A percentile compares a stretch with the other conserved stretches of the same genome.
Conservation (phyloP, 1,140 invertebrate genomes). For the Tetramorium parvispinum region DNA sequence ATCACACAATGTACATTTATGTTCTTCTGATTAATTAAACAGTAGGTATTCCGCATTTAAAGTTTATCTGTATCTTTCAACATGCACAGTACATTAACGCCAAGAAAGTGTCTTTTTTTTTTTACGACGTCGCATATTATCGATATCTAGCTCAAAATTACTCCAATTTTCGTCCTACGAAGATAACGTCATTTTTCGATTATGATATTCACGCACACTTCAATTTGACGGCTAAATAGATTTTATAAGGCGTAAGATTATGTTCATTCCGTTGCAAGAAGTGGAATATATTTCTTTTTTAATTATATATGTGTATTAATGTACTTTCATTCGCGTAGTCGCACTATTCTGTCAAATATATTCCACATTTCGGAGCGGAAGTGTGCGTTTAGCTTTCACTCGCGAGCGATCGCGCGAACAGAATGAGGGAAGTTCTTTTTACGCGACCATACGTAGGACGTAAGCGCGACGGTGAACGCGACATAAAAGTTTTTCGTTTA, state of each 20-base stretch:
- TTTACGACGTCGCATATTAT: slow-evolving; percentile 20
- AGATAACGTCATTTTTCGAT: slow-evolving; percentile 22
- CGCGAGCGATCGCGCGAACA: slow-evolving; percentile 63
- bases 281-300: slow-evolving; percentile 16
- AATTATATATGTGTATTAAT: slow-evolving; percentile 26
- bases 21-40: slow-evolving; percentile 51
- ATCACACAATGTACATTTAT: slow-evolving; percentile 51
- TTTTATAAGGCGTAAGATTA: slow-evolving; percentile 42
- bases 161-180: slow-evolving; percentile 31
- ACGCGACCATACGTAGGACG: slow-evolving; percentile 69
- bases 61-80: neutral
- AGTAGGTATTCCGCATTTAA: slow-evolving; percentile 24
- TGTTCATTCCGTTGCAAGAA: slow-evolving; percentile 15
- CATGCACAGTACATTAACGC: slow-evolving; percentile 43
- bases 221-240: slow-evolving; percentile 32
- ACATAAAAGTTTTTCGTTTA: slow-evolving; percentile 77
- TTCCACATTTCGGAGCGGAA: slow-evolving; percentile 38
- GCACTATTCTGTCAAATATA: slow-evolving; percentile 23
- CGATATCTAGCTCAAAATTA: slow-evolving; percentile 30
- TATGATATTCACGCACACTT: slow-evolving; percentile 47
- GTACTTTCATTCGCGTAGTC: slow-evolving; percentile 38
- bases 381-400: slow-evolving; percentile 40
- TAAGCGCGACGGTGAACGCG: slow-evolving; percentile 75
- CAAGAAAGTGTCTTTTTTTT: slow-evolving; percentile 13
- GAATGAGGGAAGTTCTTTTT: slow-evolving; percentile 58